phyloP scores from a whole-genome alignment of 2,888 invertebrate species.

The Harpagoxenus sublaevis region DNA sequence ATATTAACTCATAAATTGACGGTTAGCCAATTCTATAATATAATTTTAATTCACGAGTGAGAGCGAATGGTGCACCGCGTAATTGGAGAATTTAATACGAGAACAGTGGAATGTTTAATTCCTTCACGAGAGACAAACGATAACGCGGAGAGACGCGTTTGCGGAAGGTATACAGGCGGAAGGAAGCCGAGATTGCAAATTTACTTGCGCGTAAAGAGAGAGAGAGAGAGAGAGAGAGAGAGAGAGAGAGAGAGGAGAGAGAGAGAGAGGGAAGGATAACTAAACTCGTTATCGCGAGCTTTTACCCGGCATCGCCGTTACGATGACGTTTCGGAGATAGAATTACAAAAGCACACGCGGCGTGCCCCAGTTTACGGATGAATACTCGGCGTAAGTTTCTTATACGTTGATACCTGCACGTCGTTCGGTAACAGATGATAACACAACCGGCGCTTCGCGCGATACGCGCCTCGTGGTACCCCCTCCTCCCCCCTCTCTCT shows the following conservation, averaged over 20 bases:
- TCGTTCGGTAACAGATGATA: constrained; percentile 38
- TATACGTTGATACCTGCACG: constrained; percentile 19
- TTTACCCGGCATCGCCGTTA: constrained; percentile 50
- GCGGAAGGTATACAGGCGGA: neutral
- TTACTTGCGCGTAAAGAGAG: constrained; percentile 22
- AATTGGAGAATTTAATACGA: constrained; percentile 10
- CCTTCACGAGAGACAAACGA: neutral
- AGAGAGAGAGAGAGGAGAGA: neutral
- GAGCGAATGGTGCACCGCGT: neutral
- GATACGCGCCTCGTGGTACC: constrained; percentile 14
- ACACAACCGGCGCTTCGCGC: constrained; percentile 16
- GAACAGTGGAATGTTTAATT: neutral
- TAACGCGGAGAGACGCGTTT: neutral
- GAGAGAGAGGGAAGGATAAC: constrained; percentile 28
- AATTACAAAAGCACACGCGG: constrained; percentile 64
- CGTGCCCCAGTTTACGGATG: constrained; percentile 63
- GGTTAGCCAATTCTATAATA: neutral
- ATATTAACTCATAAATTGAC: neutral
- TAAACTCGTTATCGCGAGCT: constrained; percentile 68
- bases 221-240: neutral
- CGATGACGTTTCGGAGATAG: constrained; percentile 50
- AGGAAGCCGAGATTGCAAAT: constrained; percentile 25
- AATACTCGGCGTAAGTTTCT: constrained; percentile 48
- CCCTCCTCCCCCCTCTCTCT: neutral
- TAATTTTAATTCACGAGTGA: neutral